A percentile compares a stretch with the other conserved stretches of the same genome.
phyloP scores from a whole-genome alignment of 2,888 invertebrate genomes.

The Crematogaster levior region DNA sequence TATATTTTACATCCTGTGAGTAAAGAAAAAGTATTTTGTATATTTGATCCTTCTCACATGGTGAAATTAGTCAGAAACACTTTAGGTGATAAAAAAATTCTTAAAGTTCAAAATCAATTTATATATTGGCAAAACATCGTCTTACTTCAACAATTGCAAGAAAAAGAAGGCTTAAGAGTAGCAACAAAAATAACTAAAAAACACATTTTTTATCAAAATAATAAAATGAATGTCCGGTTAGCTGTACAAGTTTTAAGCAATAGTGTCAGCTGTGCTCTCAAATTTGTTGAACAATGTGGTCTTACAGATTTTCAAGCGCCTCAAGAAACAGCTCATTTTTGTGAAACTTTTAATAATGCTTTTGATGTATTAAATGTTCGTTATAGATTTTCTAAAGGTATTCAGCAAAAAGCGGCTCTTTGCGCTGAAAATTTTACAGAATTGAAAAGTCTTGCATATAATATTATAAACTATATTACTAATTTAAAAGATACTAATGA shows the following conservation, averaged over 20 bases:
- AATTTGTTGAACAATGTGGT: constrained; percentile 14
- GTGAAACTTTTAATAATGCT: constrained; percentile 2
- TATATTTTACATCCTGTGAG: no score
- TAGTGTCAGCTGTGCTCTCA: constrained; percentile 10
- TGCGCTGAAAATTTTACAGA: neutral
- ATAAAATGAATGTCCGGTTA: constrained; percentile 1
- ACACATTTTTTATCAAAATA: no score
- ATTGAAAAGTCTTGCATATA: no score
- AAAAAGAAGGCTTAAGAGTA: constrained; percentile 26
- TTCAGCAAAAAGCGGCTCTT: neutral
- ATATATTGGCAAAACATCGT: neutral
- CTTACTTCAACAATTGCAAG: neutral
- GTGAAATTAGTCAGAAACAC: no score
- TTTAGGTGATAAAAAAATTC: neutral
- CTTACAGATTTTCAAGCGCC: neutral
- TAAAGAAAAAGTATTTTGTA: neutral
- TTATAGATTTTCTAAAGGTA: neutral
- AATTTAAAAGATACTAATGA: constrained; percentile 5
- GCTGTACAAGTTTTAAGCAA: neutral
- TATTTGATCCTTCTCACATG: neutral
- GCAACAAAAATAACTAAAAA: no score
- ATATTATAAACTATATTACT: no score
- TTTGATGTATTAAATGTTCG: constrained; percentile 24
- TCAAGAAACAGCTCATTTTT: constrained; percentile 13
- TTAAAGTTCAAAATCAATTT: no score